A percentile compares a stretch with the other conserved stretches of the same genome.
phyloP scores from a whole-genome alignment of 2,888 invertebrate genomes.

The Drosophila kuntzei region DNA sequence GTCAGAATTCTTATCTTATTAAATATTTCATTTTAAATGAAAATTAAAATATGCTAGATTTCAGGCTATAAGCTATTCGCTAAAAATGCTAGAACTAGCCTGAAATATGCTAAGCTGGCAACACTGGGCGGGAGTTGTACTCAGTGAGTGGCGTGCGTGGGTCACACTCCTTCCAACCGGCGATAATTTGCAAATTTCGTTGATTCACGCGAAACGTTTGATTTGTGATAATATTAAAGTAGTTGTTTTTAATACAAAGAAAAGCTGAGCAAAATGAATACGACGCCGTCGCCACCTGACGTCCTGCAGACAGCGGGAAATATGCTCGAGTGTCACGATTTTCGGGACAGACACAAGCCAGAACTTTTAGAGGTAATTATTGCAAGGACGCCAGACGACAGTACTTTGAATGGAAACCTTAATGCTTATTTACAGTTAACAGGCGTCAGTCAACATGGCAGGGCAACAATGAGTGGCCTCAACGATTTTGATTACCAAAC shows the following conservation, averaged over 20 bases:
- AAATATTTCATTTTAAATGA: too few species aligned
- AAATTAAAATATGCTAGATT: too few species aligned
- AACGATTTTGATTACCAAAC: slow-evolving; percentile 96
- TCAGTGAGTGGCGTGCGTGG: slow-evolving; percentile 58
- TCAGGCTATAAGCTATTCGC: too few species aligned
- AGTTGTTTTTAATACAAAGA: neutral
- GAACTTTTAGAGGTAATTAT: slow-evolving; percentile 83
- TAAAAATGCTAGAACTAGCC: too few species aligned
- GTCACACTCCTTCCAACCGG: slow-evolving; percentile 52
- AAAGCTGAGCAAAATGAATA: slow-evolving; percentile 64
- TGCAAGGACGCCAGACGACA: neutral
- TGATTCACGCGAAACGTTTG: slow-evolving; percentile 9
- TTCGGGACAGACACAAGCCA: slow-evolving; percentile 80
- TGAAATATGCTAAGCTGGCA: too few species aligned
- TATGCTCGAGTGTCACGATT: slow-evolving; percentile 90
- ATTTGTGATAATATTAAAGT: slow-evolving; percentile 10
- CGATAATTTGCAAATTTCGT: slow-evolving; percentile 34
- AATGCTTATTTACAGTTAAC: slow-evolving; percentile 86
- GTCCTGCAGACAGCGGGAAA: slow-evolving; percentile 92
- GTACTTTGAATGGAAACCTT: slow-evolving; percentile 4
- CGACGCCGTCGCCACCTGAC: slow-evolving; percentile 86
- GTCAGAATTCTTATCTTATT: too few species aligned
- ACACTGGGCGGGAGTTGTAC: slow-evolving; percentile 59
- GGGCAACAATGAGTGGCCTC: slow-evolving; percentile 94
- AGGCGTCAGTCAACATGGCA: slow-evolving; percentile 89